Percentiles rank a stretch among this genome's conserved stretches.
phyloP scores from a whole-genome alignment of 2,113 vertebrate species.

The Siphamia tubifer region DNA sequence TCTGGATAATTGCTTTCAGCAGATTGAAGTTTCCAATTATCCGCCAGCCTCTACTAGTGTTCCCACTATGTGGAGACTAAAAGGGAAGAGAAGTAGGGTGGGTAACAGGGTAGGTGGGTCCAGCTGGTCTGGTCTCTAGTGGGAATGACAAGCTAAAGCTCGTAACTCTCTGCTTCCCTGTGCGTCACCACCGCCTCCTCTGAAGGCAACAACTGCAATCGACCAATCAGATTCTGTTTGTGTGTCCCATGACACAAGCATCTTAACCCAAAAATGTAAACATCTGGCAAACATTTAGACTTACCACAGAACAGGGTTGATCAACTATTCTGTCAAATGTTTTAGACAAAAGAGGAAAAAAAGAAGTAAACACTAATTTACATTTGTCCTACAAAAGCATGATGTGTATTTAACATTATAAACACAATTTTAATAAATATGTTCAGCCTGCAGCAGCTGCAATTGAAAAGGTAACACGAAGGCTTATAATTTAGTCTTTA shows the following conservation, averaged over 20 bases:
- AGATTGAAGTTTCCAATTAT: conserved; percentile 78
- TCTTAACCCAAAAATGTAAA: conserved; percentile 78
- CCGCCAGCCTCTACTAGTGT: conserved; percentile 50
- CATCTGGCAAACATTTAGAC: conserved; percentile 79
- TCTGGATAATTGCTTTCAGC: conserved; percentile 77
- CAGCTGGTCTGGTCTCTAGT: conserved; percentile 62
- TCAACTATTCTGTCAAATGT: conserved; percentile 19
- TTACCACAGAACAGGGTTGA: conserved; percentile 49
- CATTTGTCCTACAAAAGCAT: background rate
- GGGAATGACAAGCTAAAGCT: conserved; percentile 38
- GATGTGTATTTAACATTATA: background rate
- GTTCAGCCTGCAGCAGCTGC: background rate
- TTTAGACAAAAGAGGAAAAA: background rate
- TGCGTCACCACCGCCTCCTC: conserved; percentile 50
- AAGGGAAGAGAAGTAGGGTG: conserved; percentile 21
- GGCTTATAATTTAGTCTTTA: background rate
- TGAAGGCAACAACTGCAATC: conserved; percentile 12
- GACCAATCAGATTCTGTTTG: conserved; percentile 56
- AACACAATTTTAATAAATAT: conserved; percentile 1
- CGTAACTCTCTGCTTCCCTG: conserved; percentile 43
- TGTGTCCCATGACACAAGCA: conserved; percentile 68
- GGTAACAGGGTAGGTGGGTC: conserved; percentile 47
- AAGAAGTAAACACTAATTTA: background rate
- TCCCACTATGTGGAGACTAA: conserved; percentile 56
- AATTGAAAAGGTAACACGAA: background rate